Evolutionary conservation across 2,113 vertebrate species (phyloP), one percentile per base, ranked within the genome.

Genomic region (Sigmodon hispidus): DNA sequence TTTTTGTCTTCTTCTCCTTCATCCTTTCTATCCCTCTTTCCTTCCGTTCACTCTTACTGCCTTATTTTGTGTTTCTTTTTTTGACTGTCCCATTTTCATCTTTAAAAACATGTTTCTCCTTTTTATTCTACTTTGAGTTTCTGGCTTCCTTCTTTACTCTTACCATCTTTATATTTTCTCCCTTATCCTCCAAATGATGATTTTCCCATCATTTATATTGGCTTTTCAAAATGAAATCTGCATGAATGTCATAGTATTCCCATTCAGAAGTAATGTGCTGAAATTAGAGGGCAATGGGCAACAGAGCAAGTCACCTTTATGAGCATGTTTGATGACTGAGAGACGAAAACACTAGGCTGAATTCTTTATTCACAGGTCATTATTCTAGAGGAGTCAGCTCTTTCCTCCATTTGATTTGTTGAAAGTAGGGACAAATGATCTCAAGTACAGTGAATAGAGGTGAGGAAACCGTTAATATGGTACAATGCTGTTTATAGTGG

Each of bases 401-500:
- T 36, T 13, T 65, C 17, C 3, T n/a, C 24, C 4, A 52, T 93
- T 22, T 48, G 3, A 86, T 48, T 15, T 43, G 2, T 7, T 13
- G 7, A 36, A 69, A 50, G 45, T 80, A 21, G 9, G 50, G n/a
- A 10, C 11, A 87, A 43, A 26, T 3, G 5, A 3, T 69, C 7
- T 21, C 24, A 12, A 17, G 15, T 83, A 29, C 13, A 59, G 29
- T 87, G 45, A 72, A 87, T 15, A 43, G 10, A 80, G 22, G 45
- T 48, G 6, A 4, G 45, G 13, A 80, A 43, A 15, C 26, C 5
- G 1, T 63, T 22, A 83, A 36, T 9, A 36, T 16, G 24, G 1
- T 2, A 11, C 17, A 24, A 0, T n/a, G 19, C 6, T 31, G 1
- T n/a, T n/a, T 61, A 2, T 3, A 15, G 3, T 59, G n/a, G 52